Conservation (phyloP, 2,113 vertebrate species). For the Centropus bengalensis region DNA sequence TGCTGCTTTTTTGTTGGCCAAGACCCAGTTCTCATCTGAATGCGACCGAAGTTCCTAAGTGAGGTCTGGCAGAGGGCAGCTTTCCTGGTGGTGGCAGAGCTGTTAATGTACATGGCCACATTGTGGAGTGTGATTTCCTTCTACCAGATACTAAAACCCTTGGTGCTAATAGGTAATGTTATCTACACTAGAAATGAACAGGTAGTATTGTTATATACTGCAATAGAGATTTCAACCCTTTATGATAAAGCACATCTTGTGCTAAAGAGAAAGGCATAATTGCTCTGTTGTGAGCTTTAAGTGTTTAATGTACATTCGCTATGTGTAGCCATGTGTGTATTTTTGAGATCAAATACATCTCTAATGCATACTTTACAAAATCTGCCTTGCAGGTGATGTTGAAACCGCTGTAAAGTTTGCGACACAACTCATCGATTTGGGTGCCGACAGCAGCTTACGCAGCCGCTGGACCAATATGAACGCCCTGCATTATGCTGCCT, state of each 20-base stretch:
- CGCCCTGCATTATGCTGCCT: slow-evolving; percentile 95
- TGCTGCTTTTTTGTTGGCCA: background rate
- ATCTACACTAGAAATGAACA: background rate
- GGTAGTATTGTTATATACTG: background rate
- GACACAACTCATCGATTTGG: slow-evolving; percentile 85
- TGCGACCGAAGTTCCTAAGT: background rate
- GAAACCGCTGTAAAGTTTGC: slow-evolving; percentile 90
- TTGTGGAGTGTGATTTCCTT: background rate
- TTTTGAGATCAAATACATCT: background rate
- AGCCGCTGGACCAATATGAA: slow-evolving; percentile 99
- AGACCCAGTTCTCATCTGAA: background rate
- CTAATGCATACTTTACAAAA: background rate
- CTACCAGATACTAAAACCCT: background rate
- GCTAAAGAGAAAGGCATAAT: background rate
- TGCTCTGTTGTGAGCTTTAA: background rate
- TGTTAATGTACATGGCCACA: background rate
- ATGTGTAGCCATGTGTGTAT: background rate
- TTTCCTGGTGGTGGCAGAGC: background rate
- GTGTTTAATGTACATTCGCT: background rate
- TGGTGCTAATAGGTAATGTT: background rate
- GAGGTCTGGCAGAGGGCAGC: background rate
- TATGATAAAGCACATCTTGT: background rate
- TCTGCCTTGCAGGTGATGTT: slow-evolving; percentile 84
- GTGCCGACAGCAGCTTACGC: slow-evolving; percentile 88
- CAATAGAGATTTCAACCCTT: background rate